Evolutionary conservation across 1,140 invertebrate species (phyloP).

Genomic region (silkworm (Bombyx mori)): DNA sequence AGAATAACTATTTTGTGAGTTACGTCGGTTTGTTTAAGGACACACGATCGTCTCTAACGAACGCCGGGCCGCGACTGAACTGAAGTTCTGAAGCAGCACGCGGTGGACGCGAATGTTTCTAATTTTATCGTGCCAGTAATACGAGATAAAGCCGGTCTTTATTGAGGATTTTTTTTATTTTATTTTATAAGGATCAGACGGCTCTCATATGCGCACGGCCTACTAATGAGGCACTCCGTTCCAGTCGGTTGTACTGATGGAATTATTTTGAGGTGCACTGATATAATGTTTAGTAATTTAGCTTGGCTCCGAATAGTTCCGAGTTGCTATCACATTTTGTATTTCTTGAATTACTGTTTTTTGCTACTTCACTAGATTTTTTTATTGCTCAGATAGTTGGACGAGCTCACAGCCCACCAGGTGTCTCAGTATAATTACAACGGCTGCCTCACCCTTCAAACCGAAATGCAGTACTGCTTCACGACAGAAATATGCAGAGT

Average conservation of each 20-base stretch:
- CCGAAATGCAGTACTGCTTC: no score
- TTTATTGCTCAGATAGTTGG: no score
- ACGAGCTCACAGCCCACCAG: no score
- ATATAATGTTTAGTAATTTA: no score
- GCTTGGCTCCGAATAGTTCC: no score
- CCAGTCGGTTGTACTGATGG: neutral
- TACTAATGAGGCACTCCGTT: conserved; percentile 9
- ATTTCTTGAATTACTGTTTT: no score
- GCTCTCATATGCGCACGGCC: conserved; percentile 4
- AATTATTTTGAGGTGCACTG: no score
- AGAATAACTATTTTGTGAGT: conserved; percentile 19
- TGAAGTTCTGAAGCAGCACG: conserved; percentile 19
- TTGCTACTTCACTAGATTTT: no score
- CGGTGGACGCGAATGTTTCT: conserved; percentile 44
- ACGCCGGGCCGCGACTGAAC: conserved; percentile 42
- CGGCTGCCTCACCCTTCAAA: no score
- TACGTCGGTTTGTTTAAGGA: conserved; percentile 13
- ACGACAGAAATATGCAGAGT: no score
- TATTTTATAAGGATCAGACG: conserved; percentile 39
- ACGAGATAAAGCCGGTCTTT: conserved; percentile 67
- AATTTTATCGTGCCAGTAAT: conserved; percentile 66
- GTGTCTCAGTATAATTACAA: no score
- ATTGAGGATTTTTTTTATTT: conserved; percentile 51
- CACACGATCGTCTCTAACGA: conserved; percentile 26
- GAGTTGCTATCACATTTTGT: no score